Evolutionary conservation across 53 echinoderm and acorn worm genomes (phyloP).

Genomic region (Temnopleurus reevesii): DNA sequence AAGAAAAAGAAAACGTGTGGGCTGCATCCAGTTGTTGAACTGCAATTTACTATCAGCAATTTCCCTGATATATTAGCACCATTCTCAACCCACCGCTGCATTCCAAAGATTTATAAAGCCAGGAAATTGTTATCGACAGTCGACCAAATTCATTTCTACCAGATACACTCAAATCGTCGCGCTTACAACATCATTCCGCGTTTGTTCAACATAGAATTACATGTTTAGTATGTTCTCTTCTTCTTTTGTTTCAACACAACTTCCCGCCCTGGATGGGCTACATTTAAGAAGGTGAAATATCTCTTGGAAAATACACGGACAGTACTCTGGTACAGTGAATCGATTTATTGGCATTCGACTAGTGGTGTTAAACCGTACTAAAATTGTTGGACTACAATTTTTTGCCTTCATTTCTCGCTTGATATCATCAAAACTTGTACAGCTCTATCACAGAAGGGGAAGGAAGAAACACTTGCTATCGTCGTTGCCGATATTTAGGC

Average conservation of each 20-base stretch:
- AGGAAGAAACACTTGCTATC: background rate
- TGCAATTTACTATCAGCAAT: background rate
- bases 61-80: background rate
- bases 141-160: constrained; percentile 17
- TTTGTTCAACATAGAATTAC: background rate
- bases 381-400: too few species aligned
- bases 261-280: background rate
- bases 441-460: too few species aligned
- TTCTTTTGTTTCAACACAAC: background rate
- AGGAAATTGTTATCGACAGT: background rate
- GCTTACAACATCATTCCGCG: background rate
- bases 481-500: constrained; percentile 1
- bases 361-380: background rate
- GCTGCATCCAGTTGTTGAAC: background rate
- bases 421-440: too few species aligned
- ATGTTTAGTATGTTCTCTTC: background rate
- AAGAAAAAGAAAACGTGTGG: constrained; percentile 26
- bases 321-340: background rate
- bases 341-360: background rate
- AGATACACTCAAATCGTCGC: background rate
- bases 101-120: background rate
- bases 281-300: background rate
- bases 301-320: constrained; percentile 16
- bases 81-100: background rate
- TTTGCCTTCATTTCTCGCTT: too few species aligned